Evolutionary conservation across 2,797 vertebrate genomes (phyloP).

Genomic region (Fistularia commersonii): DNA sequence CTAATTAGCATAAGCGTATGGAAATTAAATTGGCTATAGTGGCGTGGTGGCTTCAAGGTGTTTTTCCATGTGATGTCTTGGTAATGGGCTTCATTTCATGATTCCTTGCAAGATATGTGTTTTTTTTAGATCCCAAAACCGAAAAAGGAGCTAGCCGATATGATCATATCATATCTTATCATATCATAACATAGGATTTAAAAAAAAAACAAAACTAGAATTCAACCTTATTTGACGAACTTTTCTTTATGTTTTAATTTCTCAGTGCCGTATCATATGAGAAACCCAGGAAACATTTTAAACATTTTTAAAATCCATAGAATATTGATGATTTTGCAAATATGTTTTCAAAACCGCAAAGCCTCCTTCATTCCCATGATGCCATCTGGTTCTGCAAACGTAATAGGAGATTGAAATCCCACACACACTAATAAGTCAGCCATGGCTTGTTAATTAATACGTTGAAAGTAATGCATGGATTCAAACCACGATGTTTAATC

Average conservation of each 20-base stretch:
- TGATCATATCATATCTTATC: too few relatives aligned
- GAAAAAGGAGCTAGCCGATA: constrained; percentile 20
- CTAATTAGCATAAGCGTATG: constrained; percentile 76
- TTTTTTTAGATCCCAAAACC: constrained; percentile 16
- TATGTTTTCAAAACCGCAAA: background rate
- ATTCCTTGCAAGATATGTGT: constrained; percentile 43
- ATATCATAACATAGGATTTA: too few relatives aligned
- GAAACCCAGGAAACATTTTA: too few relatives aligned
- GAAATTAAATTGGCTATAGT: constrained; percentile 74
- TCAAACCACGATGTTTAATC: too few relatives aligned
- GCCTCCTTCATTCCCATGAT: constrained; percentile 41
- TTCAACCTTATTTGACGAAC: too few relatives aligned
- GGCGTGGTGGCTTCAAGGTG: constrained; percentile 65
- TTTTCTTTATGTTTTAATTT: too few relatives aligned
- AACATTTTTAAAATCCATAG: too few relatives aligned
- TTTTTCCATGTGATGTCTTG: constrained; percentile 59
- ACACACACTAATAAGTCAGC: constrained; percentile 57
- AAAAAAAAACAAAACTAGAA: too few relatives aligned
- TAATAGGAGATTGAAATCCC: constrained; percentile 45
- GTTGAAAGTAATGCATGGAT: constrained; percentile 57
- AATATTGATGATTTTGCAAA: too few relatives aligned
- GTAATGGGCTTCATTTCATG: constrained; percentile 57
- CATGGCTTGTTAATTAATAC: constrained; percentile 71
- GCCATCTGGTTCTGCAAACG: constrained; percentile 54
- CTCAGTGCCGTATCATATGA: too few relatives aligned